phyloP scores from a whole-genome alignment of 2,888 invertebrate species.

The Ochropleura leucogaster region DNA sequence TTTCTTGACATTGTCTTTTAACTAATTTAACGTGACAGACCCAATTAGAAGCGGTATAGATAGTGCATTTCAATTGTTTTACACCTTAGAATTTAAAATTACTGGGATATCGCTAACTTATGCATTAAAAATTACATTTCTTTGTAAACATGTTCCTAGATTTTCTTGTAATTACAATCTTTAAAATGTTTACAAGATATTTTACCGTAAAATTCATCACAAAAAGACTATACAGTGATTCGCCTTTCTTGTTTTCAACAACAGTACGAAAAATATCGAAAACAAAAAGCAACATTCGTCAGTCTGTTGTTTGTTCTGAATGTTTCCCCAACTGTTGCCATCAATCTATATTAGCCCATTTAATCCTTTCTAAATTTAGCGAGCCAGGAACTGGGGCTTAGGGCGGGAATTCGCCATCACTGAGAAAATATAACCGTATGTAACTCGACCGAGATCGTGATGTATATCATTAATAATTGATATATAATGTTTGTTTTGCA shows the following conservation, averaged over 20 bases:
- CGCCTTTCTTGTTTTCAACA: slow-evolving; percentile 1
- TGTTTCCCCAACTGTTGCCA: slow-evolving; percentile 33
- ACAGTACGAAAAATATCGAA: not conserved
- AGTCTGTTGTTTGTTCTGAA: slow-evolving; percentile 22
- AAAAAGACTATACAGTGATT: not conserved
- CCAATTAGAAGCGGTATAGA: not conserved
- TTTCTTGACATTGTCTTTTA: too few relatives aligned
- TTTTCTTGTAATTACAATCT: not conserved
- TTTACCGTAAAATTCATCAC: not conserved
- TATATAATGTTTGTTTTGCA: too few relatives aligned
- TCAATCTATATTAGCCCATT: slow-evolving; percentile 43
- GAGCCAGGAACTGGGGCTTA: slow-evolving; percentile 19
- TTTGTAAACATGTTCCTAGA: not conserved
- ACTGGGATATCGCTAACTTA: not conserved
- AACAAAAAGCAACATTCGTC: slow-evolving; percentile 16
- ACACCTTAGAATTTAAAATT: slow-evolving; percentile 17
- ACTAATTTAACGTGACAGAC: not conserved
- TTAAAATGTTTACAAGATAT: not conserved
- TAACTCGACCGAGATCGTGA: not conserved
- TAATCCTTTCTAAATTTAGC: slow-evolving; percentile 33
- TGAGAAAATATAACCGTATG: not conserved
- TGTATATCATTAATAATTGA: too few relatives aligned
- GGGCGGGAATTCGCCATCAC: not conserved
- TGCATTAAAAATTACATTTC: slow-evolving; percentile 13
- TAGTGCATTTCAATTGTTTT: not conserved